Evolutionary conservation across 1,140 invertebrate species (phyloP).

Genomic region (Heliconius melpomene): DNA sequence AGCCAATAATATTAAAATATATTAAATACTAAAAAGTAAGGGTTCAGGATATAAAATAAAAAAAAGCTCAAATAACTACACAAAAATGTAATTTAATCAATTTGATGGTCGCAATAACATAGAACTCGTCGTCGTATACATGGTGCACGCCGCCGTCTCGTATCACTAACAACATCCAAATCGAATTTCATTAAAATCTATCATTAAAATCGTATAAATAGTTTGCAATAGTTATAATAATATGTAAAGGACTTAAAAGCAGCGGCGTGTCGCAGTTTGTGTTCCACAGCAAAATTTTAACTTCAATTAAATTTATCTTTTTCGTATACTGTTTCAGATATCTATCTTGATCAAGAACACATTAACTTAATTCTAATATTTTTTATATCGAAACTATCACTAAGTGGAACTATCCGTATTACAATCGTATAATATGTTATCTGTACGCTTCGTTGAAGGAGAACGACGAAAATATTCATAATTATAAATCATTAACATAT

Average conservation of each 20-base stretch:
- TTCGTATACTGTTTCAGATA: conserved; percentile 80
- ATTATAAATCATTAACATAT: conserved; percentile 46
- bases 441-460: conserved; percentile 28
- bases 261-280: conserved; percentile 47
- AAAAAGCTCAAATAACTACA: conserved; percentile 67
- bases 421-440: conserved; percentile 37
- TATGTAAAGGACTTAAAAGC: conserved; percentile 38
- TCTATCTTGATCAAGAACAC: conserved; percentile 77
- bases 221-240: conserved; percentile 37
- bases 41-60: conserved; percentile 49
- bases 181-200: conserved; percentile 45
- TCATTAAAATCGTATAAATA: conserved; percentile 55
- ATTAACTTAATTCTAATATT: conserved; percentile 71
- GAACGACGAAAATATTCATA: conserved; percentile 34
- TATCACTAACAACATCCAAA: conserved; percentile 33
- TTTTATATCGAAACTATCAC: conserved; percentile 40
- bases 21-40: not conserved
- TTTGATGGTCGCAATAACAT: conserved; percentile 78
- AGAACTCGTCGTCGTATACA: conserved; percentile 77
- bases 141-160: conserved; percentile 61
- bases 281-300: conserved; percentile 32
- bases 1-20: too few species aligned
- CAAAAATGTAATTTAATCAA: conserved; percentile 79
- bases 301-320: conserved; percentile 57
- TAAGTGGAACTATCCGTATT: conserved; percentile 39